Evolutionary conservation across 2,797 vertebrate genomes (phyloP).

Genomic region (Synaphobranchus kaupii): DNA sequence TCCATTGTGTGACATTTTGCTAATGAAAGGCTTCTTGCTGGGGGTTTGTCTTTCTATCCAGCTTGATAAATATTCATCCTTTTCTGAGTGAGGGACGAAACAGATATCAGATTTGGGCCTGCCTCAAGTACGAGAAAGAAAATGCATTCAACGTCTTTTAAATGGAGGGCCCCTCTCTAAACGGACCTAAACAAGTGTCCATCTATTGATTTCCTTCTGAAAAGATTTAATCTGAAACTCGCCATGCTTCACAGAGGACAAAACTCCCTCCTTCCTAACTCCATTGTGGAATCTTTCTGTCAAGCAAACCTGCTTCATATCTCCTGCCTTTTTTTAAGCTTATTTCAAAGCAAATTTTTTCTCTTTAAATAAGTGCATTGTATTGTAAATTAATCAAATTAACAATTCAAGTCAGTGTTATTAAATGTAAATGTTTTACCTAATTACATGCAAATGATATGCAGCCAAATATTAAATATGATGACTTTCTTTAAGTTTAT

Average conservation of each 20-base stretch:
- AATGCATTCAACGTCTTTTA: neutral
- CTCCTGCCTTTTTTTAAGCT: neutral
- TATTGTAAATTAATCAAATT: neutral
- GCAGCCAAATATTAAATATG: neutral
- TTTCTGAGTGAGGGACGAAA: neutral
- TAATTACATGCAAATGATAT: neutral
- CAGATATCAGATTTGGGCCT: neutral
- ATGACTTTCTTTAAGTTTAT: too few relatives aligned
- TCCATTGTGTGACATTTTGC: neutral
- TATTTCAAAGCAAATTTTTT: neutral
- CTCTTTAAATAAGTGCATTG: neutral
- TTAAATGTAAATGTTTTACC: neutral
- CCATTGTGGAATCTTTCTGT: neutral
- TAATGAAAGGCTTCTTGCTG: neutral
- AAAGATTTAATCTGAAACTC: slow-evolving; percentile 3
- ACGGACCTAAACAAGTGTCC: slow-evolving; percentile 10
- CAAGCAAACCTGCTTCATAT: neutral
- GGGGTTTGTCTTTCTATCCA: neutral
- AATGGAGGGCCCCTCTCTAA: neutral
- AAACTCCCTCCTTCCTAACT: neutral
- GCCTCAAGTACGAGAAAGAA: neutral
- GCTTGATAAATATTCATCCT: neutral
- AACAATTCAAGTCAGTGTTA: neutral
- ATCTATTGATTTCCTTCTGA: slow-evolving; percentile 6
- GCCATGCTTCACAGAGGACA: slow-evolving; percentile 1